A percentile compares a stretch with the other conserved stretches of the same genome.
Evolutionary conservation across 64 coral and sea anemone species (phyloP).

Genomic region (Stichodactyla mertensii): DNA sequence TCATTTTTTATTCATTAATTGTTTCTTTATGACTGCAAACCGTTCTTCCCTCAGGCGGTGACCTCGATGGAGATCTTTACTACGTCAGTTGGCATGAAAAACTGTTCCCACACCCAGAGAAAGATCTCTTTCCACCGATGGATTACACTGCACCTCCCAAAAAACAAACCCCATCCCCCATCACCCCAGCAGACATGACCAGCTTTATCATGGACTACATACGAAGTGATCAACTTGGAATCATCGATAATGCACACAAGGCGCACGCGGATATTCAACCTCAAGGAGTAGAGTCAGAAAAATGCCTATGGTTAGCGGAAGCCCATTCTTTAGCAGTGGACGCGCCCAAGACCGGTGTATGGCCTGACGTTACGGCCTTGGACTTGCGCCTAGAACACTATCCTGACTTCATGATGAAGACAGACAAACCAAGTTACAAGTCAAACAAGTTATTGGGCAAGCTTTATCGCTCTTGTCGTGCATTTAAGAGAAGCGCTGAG

Average conservation of each 20-base stretch:
- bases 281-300: conserved; percentile 63
- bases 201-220: conserved; percentile 87
- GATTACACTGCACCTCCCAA: conserved; percentile 81
- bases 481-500: conserved; percentile 73
- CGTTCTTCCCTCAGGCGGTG: conserved; percentile 49
- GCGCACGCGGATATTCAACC: conserved; percentile 71
- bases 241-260: conserved; percentile 97
- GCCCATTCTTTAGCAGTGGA: conserved; percentile 86
- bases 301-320: conserved; percentile 77
- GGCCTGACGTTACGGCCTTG: conserved; percentile 46
- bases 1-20: too few relatives aligned
- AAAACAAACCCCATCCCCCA: conserved; percentile 18
- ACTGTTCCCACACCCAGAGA: conserved; percentile 47
- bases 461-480: conserved; percentile 78
- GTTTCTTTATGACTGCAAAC: too few relatives aligned
- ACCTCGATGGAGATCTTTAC: conserved; percentile 95
- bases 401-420: conserved; percentile 99
- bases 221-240: conserved; percentile 74
- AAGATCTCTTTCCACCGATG: conserved; percentile 65
- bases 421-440: conserved; percentile 84
- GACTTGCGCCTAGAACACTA: conserved; percentile 32
- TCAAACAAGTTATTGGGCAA: conserved; percentile 87
- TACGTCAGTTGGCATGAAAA: conserved; percentile 92
- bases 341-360: conserved; percentile 85
- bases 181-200: conserved; percentile 81